phyloP scores from a whole-genome alignment of 1,140 invertebrate species.

The Asobara japonica region DNA sequence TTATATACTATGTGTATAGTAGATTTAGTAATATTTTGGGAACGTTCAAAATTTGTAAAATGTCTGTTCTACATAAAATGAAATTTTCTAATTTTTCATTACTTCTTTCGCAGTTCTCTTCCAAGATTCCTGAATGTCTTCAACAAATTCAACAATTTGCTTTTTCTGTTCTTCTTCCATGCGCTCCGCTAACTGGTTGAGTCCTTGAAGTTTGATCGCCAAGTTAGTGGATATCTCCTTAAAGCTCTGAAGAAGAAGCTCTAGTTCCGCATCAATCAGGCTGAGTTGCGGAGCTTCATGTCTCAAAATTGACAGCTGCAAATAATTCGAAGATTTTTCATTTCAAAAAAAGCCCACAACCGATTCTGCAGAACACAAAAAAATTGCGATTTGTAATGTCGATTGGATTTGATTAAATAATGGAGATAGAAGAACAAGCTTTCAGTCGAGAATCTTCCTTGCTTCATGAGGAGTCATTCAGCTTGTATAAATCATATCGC shows the following conservation, averaged over 20 bases:
- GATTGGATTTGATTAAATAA: too few relatives aligned
- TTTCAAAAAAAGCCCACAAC: not conserved
- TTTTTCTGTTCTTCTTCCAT: constrained; percentile 37
- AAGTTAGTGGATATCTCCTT: constrained; percentile 38
- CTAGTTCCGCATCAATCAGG: constrained; percentile 39
- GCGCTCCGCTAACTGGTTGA: constrained; percentile 39
- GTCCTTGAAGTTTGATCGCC: constrained; percentile 43
- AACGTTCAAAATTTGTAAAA: not conserved
- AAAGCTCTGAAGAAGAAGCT: constrained; percentile 43
- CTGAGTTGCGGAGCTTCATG: constrained; percentile 37
- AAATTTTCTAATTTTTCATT: constrained; percentile 6
- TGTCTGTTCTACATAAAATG: not conserved
- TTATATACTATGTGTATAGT: too few relatives aligned
- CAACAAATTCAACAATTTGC: constrained; percentile 35
- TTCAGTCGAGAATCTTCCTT: too few relatives aligned
- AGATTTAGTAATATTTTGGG: too few relatives aligned
- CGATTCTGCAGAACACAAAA: not conserved
- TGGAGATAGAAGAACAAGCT: too few relatives aligned
- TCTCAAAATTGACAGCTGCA: constrained; percentile 42
- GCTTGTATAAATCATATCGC: too few relatives aligned
- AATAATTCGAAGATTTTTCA: not conserved
- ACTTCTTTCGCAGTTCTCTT: constrained; percentile 43
- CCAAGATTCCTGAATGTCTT: constrained; percentile 44
- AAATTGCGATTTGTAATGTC: not conserved
- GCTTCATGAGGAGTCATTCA: too few relatives aligned